Evolutionary conservation across 2,888 invertebrate species (phyloP), one percentile per base, ranked within the genome.

Genomic region (Aleiodes leptofemur): DNA sequence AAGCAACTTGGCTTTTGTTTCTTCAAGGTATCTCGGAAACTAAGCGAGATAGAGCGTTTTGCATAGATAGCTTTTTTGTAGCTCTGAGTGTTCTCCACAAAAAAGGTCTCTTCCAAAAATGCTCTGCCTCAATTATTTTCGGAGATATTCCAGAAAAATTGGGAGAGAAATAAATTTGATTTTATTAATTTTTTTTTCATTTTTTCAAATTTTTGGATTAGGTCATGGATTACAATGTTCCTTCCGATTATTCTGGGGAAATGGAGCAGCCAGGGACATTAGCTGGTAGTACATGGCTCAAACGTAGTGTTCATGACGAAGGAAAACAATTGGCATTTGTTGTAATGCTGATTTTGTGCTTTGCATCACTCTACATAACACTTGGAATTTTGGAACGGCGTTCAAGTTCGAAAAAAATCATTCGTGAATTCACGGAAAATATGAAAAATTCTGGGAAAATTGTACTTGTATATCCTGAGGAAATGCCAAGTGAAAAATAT

Each of bases 231-330:
- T 88, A 88, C 59, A 83, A 84, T 50, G 79, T 83, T 69, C 83
- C 84, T 31, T 83, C 87, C 1, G 87, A 88, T 70, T 86, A 87
- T 57, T 82, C 86, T 48, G 83, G 82, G 34, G 88, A 88, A 77
- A 77, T 74, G 38, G 87, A 86, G 38, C 86, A 84, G 80, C 80
- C 83, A 6, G 77, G 79, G 71, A 82, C 85, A 34, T 72, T 81
- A 34, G 83, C 83, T 64, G 84, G 83, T 76, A 83, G 85, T 6
- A 83, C 86, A 80, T 87, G 85, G 84, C 75, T 87, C 51, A 83
- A 83, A 9, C 84, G 80, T 76, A 84, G 82, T 72, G 85, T 83
- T 56, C 82, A 77, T 72, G 85, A 81, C 70, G 72, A 69, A 8
- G 55, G 55, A 55, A 55, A 16, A 55, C 55, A 55, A 55, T n/a